A percentile compares a stretch with the other conserved stretches of the same genome.
These are phyloP conservation scores for Brachyhypopomus gauderio DNA, from an alignment of 2,113 vertebrate genomes.

Conservation along the genomic window DNA sequence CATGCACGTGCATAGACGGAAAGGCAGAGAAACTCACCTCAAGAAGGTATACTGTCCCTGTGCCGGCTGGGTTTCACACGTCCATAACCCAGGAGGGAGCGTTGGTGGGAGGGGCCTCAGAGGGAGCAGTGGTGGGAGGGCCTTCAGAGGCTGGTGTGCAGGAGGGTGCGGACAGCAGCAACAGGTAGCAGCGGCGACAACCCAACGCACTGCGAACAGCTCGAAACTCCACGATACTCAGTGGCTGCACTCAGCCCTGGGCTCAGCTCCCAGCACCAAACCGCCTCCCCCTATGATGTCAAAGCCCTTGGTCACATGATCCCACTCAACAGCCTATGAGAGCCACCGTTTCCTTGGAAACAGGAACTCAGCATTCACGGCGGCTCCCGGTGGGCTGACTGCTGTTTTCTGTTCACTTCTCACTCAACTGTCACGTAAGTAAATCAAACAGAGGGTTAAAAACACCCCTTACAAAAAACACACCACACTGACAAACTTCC, in stretches of 20 bases:
- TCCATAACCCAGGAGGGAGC: slow-evolving; percentile 64
- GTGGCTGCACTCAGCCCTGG: slow-evolving; percentile 43
- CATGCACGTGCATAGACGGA: too few species aligned
- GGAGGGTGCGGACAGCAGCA: slow-evolving; percentile 13
- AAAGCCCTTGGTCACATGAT: slow-evolving; percentile 62
- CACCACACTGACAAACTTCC: too few species aligned
- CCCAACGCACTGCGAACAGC: slow-evolving; percentile 2
- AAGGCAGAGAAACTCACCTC: slow-evolving; percentile 64
- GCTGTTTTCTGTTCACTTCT: slow-evolving; percentile 24
- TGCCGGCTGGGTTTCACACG: slow-evolving; percentile 56
- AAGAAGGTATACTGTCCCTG: slow-evolving; percentile 50
- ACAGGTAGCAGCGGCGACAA: not conserved
- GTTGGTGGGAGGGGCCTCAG: not conserved
- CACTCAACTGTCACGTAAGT: not conserved
- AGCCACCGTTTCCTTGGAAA: slow-evolving; percentile 67
- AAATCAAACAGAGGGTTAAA: not conserved
- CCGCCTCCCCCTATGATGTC: slow-evolving; percentile 65
- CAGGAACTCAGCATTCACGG: slow-evolving; percentile 52
- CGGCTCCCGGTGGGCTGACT: slow-evolving; percentile 29
- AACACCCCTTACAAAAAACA: too few species aligned
- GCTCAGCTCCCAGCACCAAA: slow-evolving; percentile 56
- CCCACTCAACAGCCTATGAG: slow-evolving; percentile 59
- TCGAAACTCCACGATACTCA: slow-evolving; percentile 61
- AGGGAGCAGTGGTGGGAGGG: not conserved
- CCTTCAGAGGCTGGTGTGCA: not conserved